Conservation (phyloP, 2,797 vertebrate species). For the Hapalemur alaotrensis region DNA sequence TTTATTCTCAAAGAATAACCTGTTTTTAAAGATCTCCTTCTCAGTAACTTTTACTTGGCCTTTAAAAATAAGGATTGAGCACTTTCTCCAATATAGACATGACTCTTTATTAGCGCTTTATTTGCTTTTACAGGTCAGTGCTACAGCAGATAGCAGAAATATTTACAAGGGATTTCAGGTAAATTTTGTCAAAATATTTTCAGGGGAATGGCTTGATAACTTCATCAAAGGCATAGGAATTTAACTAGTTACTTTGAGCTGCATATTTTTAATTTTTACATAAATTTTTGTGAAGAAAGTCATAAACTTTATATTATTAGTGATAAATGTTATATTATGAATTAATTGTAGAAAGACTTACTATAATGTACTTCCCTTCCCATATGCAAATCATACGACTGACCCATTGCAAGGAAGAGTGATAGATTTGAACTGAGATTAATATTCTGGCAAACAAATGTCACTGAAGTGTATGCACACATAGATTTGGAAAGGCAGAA, state of each 20-base stretch:
- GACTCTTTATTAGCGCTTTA: neutral
- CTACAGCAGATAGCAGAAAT: neutral
- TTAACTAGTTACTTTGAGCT: neutral
- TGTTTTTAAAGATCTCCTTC: constrained; percentile 28
- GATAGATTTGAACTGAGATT: neutral
- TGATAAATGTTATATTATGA: neutral
- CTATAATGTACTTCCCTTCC: neutral
- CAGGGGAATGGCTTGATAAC: neutral
- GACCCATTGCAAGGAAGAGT: neutral
- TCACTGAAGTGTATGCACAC: neutral
- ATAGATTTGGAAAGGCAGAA: neutral
- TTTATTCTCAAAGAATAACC: constrained; percentile 24
- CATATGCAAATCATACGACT: neutral
- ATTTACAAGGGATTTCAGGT: neutral
- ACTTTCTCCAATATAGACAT: neutral
- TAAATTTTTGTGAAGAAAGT: neutral
- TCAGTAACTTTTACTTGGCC: neutral
- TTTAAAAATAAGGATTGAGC: neutral
- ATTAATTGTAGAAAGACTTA: neutral
- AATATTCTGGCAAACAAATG: neutral
- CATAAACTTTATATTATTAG: neutral
- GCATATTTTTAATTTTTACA: neutral
- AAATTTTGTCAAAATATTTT: neutral
- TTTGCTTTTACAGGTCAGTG: neutral
- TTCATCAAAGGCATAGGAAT: neutral